A percentile compares a stretch with the other conserved stretches of the same genome.
These are phyloP conservation scores for Martes martes DNA, from an alignment of 2,113 vertebrate genomes.

Conservation along the genomic window DNA sequence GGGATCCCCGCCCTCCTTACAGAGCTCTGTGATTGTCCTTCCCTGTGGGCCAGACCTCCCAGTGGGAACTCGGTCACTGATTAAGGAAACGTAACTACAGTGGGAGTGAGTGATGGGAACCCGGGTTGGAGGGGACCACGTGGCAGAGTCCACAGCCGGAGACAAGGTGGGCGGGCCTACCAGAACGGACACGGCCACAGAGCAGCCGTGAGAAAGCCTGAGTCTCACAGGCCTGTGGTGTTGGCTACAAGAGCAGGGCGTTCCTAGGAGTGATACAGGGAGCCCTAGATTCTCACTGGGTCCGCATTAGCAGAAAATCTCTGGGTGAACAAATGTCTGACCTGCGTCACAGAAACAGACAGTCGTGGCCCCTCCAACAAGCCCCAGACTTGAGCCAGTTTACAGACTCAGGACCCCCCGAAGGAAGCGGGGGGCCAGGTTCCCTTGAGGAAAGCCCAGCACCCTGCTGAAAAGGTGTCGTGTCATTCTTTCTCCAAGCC, in stretches of 20 bases:
- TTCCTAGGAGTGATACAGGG: background rate
- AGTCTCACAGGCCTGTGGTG: fast-evolving
- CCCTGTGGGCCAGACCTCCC: background rate
- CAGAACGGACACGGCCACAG: too few relatives aligned
- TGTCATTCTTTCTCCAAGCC: too few relatives aligned
- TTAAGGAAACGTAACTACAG: background rate
- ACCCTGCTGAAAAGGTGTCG: background rate
- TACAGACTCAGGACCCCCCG: too few relatives aligned
- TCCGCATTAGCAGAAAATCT: background rate
- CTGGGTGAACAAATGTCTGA: background rate
- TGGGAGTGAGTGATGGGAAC: background rate
- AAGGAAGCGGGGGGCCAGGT: too few relatives aligned
- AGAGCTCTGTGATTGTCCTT: background rate
- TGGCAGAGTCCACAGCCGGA: background rate
- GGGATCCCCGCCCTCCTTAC: background rate
- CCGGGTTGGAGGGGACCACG: background rate
- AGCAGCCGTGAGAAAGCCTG: fast-evolving
- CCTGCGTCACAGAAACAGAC: background rate
- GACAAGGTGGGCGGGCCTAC: background rate
- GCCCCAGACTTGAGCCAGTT: too few relatives aligned
- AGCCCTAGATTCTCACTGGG: background rate
- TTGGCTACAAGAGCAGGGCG: too few relatives aligned
- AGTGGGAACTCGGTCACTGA: background rate
- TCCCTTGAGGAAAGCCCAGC: background rate
- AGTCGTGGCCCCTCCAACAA: background rate